Conservation (phyloP, 2,888 invertebrate species). For the Pandemis cinnamomeana region DNA sequence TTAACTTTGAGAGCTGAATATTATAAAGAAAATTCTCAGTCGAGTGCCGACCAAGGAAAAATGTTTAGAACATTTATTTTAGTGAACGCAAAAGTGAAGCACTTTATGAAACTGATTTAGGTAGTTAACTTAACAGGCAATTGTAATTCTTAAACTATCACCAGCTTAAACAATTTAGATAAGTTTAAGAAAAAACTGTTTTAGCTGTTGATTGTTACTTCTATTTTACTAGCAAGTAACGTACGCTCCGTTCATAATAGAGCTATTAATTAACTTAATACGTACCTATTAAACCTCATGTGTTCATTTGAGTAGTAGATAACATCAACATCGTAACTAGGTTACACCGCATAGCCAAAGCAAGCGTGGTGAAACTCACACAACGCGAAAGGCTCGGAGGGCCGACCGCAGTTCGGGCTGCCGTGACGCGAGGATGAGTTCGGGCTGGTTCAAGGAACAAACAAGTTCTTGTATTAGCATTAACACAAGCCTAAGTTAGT, state of each 20-base stretch:
- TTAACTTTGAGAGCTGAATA: not conserved
- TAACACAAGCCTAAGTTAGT: not conserved
- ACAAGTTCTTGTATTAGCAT: constrained; percentile 22
- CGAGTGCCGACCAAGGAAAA: not conserved
- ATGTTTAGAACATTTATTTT: not conserved
- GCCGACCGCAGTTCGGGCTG: constrained; percentile 25
- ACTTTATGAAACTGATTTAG: no score
- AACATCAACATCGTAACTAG: not conserved
- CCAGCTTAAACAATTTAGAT: no score
- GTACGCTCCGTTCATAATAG: no score
- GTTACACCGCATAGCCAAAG: not conserved
- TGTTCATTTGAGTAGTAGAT: not conserved
- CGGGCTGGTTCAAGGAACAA: constrained; percentile 17
- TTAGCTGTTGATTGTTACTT: no score
- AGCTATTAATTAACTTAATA: no score
- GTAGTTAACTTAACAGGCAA: no score
- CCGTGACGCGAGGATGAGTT: constrained; percentile 31
- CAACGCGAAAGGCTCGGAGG: constrained; percentile 18
- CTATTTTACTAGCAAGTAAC: no score
- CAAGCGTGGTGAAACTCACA: constrained; percentile 11
- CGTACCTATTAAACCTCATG: not conserved
- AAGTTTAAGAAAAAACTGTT: no score
- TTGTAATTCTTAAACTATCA: no score
- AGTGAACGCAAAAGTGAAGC: no score
- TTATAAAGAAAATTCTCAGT: not conserved